Percentiles rank a stretch among this genome's conserved stretches.
Evolutionary conservation across 2,797 vertebrate species (phyloP).

Genomic region (Pipistrellus pipistrellus): DNA sequence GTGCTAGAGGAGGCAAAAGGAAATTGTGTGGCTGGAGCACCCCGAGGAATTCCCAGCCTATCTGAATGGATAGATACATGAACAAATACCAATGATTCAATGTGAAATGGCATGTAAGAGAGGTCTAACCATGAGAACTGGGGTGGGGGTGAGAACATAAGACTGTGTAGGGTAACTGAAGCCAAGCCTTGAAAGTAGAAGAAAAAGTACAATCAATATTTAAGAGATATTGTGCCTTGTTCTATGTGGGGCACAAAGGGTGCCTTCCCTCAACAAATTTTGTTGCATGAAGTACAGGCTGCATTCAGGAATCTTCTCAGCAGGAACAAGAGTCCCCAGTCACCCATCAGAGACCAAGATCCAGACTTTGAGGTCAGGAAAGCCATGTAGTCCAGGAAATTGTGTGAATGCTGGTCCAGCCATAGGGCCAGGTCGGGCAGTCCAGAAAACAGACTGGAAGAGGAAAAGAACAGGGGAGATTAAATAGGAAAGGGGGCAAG

Average conservation of each 20-base stretch:
- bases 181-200: neutral
- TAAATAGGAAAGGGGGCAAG: neutral
- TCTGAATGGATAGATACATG: neutral
- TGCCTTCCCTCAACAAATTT: neutral
- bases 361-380: neutral
- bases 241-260: neutral
- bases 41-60: neutral
- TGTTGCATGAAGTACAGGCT: neutral
- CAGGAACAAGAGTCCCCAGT: neutral
- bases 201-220: neutral
- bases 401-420: neutral
- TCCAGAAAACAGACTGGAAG: neutral
- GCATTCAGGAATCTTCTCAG: neutral
- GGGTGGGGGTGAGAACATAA: neutral
- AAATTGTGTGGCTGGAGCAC: neutral
- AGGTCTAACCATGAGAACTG: neutral
- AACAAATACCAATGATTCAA: neutral
- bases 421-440: neutral
- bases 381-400: slow-evolving; percentile 3
- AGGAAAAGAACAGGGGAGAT: neutral
- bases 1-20: no score
- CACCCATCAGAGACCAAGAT: neutral
- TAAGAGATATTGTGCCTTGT: neutral
- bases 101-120: neutral
- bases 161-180: neutral